These are phyloP conservation scores for Cenopis cana DNA, from an alignment of 2,888 invertebrate species.

Conservation along the genomic window DNA sequence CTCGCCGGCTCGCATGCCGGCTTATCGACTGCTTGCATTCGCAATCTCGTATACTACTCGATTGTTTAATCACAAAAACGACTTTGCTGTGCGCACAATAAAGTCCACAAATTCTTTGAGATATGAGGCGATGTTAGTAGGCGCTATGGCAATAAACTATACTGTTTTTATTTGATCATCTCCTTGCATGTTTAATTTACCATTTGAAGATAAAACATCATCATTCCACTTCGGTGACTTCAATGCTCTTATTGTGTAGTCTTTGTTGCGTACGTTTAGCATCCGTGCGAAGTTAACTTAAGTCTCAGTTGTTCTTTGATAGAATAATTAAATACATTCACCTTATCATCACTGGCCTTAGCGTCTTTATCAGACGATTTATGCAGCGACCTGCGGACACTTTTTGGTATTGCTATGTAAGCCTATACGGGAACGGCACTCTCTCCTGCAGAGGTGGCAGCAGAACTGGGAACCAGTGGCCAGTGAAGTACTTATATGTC, in stretches of 20 bases:
- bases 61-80: conserved; percentile 17
- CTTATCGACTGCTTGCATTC: conserved; percentile 20
- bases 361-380: too few species aligned
- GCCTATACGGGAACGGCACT: too few species aligned
- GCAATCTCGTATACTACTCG: conserved; percentile 3
- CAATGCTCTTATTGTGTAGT: conserved; percentile 28
- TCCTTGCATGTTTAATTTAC: conserved; percentile 35
- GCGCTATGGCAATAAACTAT: conserved; percentile 52
- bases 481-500: too few species aligned
- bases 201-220: conserved; percentile 22
- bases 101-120: conserved; percentile 2
- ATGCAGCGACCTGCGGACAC: too few species aligned
- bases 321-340: conserved; percentile 18
- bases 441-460: too few species aligned
- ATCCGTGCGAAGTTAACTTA: conserved; percentile 25
- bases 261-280: conserved; percentile 29
- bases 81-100: not conserved
- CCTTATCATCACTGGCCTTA: too few species aligned
- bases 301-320: conserved; percentile 7
- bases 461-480: too few species aligned
- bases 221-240: conserved; percentile 30
- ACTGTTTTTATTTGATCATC: conserved; percentile 40
- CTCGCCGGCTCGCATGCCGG: conserved; percentile 60
- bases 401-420: too few species aligned
- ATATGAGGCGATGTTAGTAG: conserved; percentile 41